Percentiles rank a stretch among this genome's conserved stretches.
Evolutionary conservation across 2,113 vertebrate genomes (phyloP).

Genomic region (Protobothrops mucrosquamatus): DNA sequence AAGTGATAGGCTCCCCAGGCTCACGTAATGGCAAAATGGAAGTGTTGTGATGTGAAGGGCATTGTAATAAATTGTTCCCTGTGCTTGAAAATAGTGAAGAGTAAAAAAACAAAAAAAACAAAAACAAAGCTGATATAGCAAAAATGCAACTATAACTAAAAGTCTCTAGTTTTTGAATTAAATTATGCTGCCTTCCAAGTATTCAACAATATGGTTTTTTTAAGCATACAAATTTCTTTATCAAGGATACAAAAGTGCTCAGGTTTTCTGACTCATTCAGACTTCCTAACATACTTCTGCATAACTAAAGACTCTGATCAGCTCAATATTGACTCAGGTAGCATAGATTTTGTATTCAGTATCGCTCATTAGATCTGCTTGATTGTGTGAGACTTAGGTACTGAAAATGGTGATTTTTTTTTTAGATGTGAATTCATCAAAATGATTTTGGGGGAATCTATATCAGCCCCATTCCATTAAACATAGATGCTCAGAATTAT

Average conservation of each 20-base stretch:
- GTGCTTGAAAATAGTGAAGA: slow-evolving; percentile 41
- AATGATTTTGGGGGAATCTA: not conserved
- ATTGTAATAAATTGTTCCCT: slow-evolving; percentile 42
- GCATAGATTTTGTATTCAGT: not conserved
- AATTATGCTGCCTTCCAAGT: slow-evolving; percentile 38
- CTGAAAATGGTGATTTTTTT: not conserved
- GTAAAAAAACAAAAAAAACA: not conserved
- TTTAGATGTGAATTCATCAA: not conserved
- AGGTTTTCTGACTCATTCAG: not conserved
- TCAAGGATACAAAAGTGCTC: not conserved
- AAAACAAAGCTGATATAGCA: slow-evolving; percentile 40
- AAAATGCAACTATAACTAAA: slow-evolving; percentile 34
- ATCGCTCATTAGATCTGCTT: not conserved
- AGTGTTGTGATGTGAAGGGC: slow-evolving; percentile 13
- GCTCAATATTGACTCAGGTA: not conserved
- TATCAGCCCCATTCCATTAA: not conserved
- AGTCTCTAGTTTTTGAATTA: slow-evolving; percentile 57
- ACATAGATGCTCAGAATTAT: not conserved
- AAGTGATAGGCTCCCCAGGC: slow-evolving; percentile 22
- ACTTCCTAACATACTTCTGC: not conserved
- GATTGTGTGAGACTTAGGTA: not conserved
- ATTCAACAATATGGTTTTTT: slow-evolving; percentile 44
- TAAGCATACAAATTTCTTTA: slow-evolving; percentile 48
- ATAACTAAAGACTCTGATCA: not conserved
- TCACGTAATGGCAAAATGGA: slow-evolving; percentile 1